Percentiles rank a stretch among this genome's conserved stretches.
These are phyloP conservation scores for Drosophila formosana DNA, from an alignment of 2,888 invertebrate genomes.

Conservation along the genomic window DNA sequence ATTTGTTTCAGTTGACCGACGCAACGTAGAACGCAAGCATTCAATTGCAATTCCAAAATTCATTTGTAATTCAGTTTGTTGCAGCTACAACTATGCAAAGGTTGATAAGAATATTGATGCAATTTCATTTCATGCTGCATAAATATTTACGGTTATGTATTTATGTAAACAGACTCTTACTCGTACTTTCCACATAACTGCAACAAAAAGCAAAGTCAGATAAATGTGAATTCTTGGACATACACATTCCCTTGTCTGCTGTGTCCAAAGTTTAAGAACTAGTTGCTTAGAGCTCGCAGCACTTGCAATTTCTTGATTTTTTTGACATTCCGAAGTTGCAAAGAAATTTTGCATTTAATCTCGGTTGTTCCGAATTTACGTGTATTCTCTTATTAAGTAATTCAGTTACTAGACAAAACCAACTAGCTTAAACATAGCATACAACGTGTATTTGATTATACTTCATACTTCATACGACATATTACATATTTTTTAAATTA, in stretches of 20 bases:
- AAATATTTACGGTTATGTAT: conserved; percentile 73
- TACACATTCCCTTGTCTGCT: conserved; percentile 6
- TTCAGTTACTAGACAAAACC: conserved; percentile 71
- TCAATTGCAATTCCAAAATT: conserved; percentile 43
- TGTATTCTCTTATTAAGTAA: conserved; percentile 18
- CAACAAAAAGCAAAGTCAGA: conserved; percentile 28
- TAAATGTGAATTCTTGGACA: conserved; percentile 21
- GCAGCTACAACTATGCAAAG: conserved; percentile 3
- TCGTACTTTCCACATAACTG: conserved; percentile 17
- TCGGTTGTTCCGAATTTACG: background rate
- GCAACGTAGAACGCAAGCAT: conserved; percentile 12
- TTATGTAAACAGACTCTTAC: conserved; percentile 56
- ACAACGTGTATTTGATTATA: conserved; percentile 66
- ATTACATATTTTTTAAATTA: conserved; percentile 17
- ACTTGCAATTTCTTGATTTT: conserved; percentile 59
- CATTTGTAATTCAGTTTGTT: conserved; percentile 23
- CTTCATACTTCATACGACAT: conserved; percentile 23
- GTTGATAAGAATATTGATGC: conserved; percentile 43
- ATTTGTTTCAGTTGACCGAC: conserved; percentile 41
- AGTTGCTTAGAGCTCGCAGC: conserved; percentile 73
- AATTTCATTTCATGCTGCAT: conserved; percentile 60
- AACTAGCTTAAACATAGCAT: conserved; percentile 63
- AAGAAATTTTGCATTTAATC: conserved; percentile 1
- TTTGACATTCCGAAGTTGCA: background rate
- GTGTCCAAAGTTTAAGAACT: conserved; percentile 52